Evolutionary conservation across 2,888 invertebrate species (phyloP), one percentile per base, ranked within the genome.

Genomic region (Drymonia ruficornis): DNA sequence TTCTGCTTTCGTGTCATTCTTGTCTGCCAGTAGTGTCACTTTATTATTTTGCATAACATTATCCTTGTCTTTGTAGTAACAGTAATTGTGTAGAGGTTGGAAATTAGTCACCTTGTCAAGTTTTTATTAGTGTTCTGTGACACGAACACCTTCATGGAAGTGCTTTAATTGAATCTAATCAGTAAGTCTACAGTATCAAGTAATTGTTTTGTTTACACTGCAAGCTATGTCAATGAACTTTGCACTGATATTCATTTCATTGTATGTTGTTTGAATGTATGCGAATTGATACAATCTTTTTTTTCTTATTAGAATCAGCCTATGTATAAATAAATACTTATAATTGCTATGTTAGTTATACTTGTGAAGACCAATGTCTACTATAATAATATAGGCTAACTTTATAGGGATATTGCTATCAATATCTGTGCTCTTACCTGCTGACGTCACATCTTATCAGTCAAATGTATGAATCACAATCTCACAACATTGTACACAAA

Each of bases 371-470:
- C n/a, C n/a, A n/a, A n/a, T n/a, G n/a, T n/a, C n/a, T n/a, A n/a
- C n/a, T n/a, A n/a, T n/a, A n/a, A n/a, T n/a, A n/a, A n/a, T n/a
- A n/a, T n/a, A n/a, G n/a, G n/a, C n/a, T n/a, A n/a, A n/a, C n/a
- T n/a, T n/a, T n/a, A n/a, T n/a, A n/a, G n/a, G n/a, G n/a, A n/a
- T n/a, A n/a, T n/a, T n/a, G n/a, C n/a, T n/a, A n/a, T n/a, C n/a
- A n/a, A n/a, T 18, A 29, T 47, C 18, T 11, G 43, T 51, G 43
- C 43, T 58, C 38, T 55, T 59, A 65, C 64, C 61, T 72, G 69
- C 55, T 49, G 56, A 54, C 67, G 70, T 76, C 72, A 68, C 57
- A 68, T 65, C 69, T 79, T 80, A 81, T 81, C 81, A 73, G 63
- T 60, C 63, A 52, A 69, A 66, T 62, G 60, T 54, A 63, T 81